Evolutionary conservation across 2,113 vertebrate genomes (phyloP), one percentile per base, ranked within the genome.

Genomic region (Apodemus sylvaticus): DNA sequence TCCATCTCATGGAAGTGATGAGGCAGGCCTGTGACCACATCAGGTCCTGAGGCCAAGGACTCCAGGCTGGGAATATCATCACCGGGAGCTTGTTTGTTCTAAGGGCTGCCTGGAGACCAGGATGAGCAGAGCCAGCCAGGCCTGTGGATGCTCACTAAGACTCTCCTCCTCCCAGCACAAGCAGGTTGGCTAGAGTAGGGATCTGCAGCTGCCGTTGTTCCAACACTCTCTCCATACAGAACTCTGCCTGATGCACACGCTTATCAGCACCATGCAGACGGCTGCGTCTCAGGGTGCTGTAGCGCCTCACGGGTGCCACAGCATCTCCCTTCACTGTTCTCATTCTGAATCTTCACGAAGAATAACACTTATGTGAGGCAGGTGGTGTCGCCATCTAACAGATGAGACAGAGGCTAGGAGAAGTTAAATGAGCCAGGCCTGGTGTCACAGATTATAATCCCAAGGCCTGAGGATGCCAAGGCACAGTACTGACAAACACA

Each of bases 381-480:
- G 19, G 78, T 36, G 34, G 11, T 31, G 13, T 64, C 12, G 36
- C 78, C 68, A 39, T 42, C 45, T 58, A 31, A 79, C 34, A 83
- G 76, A 76, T 3, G 76, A 76, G 74, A 55, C 36, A 78, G 58
- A 94, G 74, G 79, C 53, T 92, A 73, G 60, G 19, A 60, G 82
- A 55, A 29, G 51, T 48, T 3, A 64, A 34, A n/a, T 55, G 86
- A 68, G 2, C 19, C 45, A 53, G 85, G 34, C 7, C 20, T 26
- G 85, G 45, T 70, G 31, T 7, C 20, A 36, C 22, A 55, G 36
- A n/a, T 16, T 71, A 48, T 24, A 87, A 39, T 39, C 36, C 68
- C 66, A 55, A 48, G 34, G 36, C 14, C 51, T 19, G 45, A 13
- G 86, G 68, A 19, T 39, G 13, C 48, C 24, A 7, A 73, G 66